Percentiles rank a stretch among this genome's conserved stretches.
Conservation (phyloP, 2,888 invertebrate genomes). For the Metallyticus violacea region DNA sequence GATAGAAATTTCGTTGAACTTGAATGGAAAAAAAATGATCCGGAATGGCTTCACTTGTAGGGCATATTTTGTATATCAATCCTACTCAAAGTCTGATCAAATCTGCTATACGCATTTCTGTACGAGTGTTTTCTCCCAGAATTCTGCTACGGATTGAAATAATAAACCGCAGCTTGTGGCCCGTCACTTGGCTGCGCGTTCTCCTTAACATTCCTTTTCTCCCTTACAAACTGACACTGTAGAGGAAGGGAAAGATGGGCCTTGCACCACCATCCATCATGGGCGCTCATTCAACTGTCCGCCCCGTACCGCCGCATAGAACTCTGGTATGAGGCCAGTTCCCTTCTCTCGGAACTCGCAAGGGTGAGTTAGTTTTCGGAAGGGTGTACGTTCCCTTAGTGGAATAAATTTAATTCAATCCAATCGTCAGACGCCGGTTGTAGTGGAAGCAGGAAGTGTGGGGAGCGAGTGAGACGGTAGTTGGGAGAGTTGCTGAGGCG, state of each 20-base stretch:
- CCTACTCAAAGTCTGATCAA: too few species aligned
- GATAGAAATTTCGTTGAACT: too few species aligned
- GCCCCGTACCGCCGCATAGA: background rate
- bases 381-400: background rate
- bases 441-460: too few species aligned
- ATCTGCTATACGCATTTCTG: too few species aligned
- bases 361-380: too few species aligned
- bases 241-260: background rate
- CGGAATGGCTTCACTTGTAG: too few species aligned
- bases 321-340: background rate
- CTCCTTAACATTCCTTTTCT: background rate
- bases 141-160: background rate
- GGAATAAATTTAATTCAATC: slow-evolving; percentile 9
- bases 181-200: background rate
- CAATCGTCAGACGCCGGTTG: background rate
- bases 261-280: slow-evolving; percentile 1
- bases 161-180: background rate
- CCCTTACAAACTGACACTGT: background rate
- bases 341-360: background rate
- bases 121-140: too few species aligned
- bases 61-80: too few species aligned
- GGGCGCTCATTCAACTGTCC: slow-evolving; percentile 9
- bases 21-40: too few species aligned
- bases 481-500: too few species aligned
- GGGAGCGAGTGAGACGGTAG: too few species aligned